Conservation (phyloP, 2,113 vertebrate species). For the Alaudala cheleensis region DNA sequence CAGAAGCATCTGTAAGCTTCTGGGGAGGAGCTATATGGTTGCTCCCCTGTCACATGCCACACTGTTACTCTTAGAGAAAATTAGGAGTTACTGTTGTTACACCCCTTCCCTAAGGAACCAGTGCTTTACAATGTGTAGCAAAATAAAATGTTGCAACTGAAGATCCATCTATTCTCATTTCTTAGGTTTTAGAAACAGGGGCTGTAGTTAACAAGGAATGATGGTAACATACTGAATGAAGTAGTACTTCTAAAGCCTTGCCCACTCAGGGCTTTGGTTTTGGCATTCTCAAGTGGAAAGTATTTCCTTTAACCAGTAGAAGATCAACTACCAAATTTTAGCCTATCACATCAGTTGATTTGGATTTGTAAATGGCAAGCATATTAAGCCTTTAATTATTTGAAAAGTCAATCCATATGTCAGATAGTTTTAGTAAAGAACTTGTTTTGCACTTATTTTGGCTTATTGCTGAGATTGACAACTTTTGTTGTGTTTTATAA, state of each 20-base stretch:
- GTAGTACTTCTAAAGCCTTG: background rate
- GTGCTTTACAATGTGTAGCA: background rate
- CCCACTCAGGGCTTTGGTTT: background rate
- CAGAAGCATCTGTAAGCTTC: background rate
- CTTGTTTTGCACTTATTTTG: background rate
- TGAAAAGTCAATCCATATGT: background rate
- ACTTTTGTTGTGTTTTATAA: slow-evolving; percentile 8
- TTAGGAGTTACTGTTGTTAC: background rate
- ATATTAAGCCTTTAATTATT: background rate
- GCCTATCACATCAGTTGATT: background rate
- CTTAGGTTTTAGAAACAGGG: background rate
- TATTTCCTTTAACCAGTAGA: background rate
- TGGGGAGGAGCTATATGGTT: background rate
- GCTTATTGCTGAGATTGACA: background rate
- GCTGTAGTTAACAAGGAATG: background rate
- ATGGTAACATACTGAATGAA: background rate
- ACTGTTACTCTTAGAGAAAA: background rate
- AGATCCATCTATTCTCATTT: background rate
- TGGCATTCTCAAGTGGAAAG: background rate
- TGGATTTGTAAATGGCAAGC: background rate
- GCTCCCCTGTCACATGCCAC: background rate
- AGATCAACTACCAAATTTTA: background rate
- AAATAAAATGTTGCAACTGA: background rate
- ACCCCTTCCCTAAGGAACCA: background rate
- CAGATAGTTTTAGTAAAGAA: background rate